These are phyloP conservation scores for Dinomys branickii DNA, from an alignment of 2,113 vertebrate species.

Conservation along the genomic window DNA sequence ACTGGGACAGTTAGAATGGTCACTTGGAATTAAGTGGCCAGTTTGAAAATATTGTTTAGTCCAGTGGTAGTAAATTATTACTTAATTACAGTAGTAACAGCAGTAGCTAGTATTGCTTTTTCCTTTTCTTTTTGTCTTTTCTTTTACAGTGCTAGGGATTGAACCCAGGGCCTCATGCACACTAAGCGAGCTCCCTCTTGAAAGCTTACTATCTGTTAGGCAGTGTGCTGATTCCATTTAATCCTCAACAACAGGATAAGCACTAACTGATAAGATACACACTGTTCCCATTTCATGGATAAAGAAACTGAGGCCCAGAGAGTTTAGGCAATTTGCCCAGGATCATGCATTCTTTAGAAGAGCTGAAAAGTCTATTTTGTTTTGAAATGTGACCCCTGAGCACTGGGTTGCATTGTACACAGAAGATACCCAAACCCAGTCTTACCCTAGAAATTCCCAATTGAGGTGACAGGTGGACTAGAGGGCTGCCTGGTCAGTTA, in stretches of 20 bases:
- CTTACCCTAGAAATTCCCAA: background rate
- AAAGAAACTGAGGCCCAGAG: background rate
- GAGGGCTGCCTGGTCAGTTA: background rate
- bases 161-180: background rate
- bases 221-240: background rate
- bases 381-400: background rate
- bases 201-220: background rate
- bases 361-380: background rate
- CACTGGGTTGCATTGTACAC: background rate
- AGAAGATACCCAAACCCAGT: background rate
- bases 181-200: background rate
- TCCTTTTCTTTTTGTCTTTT: background rate
- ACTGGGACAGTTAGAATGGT: background rate
- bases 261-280: background rate
- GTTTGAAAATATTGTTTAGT: background rate
- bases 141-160: background rate
- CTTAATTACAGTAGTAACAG: background rate
- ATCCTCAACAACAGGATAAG: background rate
- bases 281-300: constrained; percentile 2
- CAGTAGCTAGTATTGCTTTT: constrained; percentile 31
- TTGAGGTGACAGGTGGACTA: background rate
- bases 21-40: constrained; percentile 7
- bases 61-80: background rate
- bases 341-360: background rate
- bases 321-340: background rate